Evolutionary conservation across 92 coral and sea anemone genomes (phyloP).

Genomic region (Epizoanthus scotinus): DNA sequence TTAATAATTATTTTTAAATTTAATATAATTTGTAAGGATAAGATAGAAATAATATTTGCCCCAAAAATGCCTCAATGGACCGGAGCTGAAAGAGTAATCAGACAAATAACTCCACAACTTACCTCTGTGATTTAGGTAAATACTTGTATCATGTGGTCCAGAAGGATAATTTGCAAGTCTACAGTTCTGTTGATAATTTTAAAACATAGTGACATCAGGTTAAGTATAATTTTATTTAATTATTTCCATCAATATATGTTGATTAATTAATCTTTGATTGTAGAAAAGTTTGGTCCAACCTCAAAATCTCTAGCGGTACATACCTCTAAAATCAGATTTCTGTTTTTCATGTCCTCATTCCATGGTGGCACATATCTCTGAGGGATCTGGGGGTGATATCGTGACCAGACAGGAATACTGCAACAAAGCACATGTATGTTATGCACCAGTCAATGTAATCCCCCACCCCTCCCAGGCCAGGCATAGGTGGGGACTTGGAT

Average conservation of each 20-base stretch:
- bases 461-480: too few species aligned
- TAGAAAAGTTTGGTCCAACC: too few species aligned
- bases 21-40: too few species aligned
- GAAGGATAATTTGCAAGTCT: conserved; percentile 71
- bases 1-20: too few species aligned
- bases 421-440: background rate
- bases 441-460: too few species aligned
- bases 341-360: conserved; percentile 98
- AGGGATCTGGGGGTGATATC: conserved; percentile 95
- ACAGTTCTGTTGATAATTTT: conserved; percentile 62
- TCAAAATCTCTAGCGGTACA: too few species aligned
- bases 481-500: too few species aligned
- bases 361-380: conserved; percentile 93
- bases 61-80: background rate
- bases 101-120: background rate
- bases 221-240: too few species aligned
- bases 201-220: too few species aligned
- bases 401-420: conserved; percentile 96
- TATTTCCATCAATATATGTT: too few species aligned
- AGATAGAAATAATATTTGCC: too few species aligned
- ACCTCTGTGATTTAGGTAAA: conserved; percentile 65
- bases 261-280: too few species aligned
- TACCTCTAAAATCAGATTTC: conserved; percentile 90
- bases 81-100: background rate
- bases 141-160: conserved; percentile 93